These are phyloP conservation scores for Anser brachyrhynchus DNA, from an alignment of 2,113 vertebrate species.

Conservation along the genomic window DNA sequence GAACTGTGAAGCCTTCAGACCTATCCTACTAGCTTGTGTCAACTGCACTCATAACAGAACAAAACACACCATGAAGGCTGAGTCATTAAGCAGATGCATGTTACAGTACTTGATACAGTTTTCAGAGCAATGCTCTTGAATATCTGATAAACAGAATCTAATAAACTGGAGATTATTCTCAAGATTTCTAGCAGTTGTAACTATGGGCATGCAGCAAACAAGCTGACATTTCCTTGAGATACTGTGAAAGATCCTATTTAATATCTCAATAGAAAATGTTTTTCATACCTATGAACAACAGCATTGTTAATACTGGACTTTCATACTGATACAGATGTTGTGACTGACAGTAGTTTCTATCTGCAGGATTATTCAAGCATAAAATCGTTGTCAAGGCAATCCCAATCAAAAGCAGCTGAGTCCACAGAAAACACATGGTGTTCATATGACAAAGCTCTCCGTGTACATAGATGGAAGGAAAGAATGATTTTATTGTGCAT, in stretches of 20 bases:
- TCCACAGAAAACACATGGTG: constrained; percentile 27
- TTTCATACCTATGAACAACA: not conserved
- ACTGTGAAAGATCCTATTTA: not conserved
- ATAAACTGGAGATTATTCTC: not conserved
- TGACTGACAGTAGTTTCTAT: constrained; percentile 38
- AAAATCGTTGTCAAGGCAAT: constrained; percentile 55
- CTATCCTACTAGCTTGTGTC: not conserved
- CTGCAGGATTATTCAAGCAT: constrained; percentile 16
- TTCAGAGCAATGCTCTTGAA: not conserved
- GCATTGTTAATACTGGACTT: not conserved
- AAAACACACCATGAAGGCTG: not conserved
- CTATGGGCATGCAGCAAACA: not conserved
- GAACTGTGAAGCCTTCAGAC: not conserved
- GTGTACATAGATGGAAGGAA: not conserved
- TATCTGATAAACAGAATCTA: not conserved
- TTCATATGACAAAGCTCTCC: not conserved
- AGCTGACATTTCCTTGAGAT: not conserved
- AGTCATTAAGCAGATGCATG: not conserved
- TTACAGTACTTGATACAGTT: fast-evolving
- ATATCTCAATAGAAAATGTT: not conserved
- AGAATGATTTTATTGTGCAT: constrained; percentile 30
- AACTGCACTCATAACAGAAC: not conserved
- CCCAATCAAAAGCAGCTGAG: constrained; percentile 33
- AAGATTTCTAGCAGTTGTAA: not conserved
- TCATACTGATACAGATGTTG: not conserved